Conservation (phyloP, 2,797 vertebrate species). For the Peromyscus melanophrys region DNA sequence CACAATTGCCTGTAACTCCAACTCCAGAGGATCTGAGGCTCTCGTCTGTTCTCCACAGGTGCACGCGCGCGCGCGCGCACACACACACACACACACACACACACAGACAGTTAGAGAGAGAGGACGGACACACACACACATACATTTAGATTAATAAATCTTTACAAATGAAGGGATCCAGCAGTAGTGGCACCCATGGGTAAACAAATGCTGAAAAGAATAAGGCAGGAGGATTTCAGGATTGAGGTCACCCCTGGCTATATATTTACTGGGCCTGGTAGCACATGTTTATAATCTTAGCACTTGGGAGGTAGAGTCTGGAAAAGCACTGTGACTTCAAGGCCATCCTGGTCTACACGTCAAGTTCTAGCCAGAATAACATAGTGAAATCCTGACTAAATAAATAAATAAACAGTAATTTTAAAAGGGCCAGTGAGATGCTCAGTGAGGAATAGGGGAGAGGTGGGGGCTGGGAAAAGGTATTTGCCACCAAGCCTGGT, state of each 20-base stretch:
- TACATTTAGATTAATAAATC: too few species aligned
- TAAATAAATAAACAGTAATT: neutral
- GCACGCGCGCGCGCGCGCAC: accelerated
- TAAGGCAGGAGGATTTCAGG: neutral
- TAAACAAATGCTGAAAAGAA: neutral
- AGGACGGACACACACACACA: neutral
- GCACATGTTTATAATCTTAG: neutral
- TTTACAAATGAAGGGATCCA: neutral
- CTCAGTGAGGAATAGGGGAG: neutral
- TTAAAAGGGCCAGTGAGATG: neutral
- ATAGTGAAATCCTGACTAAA: neutral
- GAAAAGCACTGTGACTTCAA: neutral
- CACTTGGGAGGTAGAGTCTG: neutral
- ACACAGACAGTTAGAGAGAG: neutral
- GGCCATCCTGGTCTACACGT: neutral
- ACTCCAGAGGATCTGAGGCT: neutral
- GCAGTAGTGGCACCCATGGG: neutral
- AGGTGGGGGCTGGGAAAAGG: neutral
- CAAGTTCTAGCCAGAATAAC: neutral
- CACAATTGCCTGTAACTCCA: neutral
- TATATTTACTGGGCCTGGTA: neutral
- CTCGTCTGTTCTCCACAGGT: neutral
- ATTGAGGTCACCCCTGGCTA: neutral
- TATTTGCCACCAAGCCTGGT: neutral
- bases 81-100: neutral